A percentile compares a stretch with the other conserved stretches of the same genome.
Evolutionary conservation across 2,888 invertebrate genomes (phyloP).

Genomic region (Harpagoxenus sublaevis): DNA sequence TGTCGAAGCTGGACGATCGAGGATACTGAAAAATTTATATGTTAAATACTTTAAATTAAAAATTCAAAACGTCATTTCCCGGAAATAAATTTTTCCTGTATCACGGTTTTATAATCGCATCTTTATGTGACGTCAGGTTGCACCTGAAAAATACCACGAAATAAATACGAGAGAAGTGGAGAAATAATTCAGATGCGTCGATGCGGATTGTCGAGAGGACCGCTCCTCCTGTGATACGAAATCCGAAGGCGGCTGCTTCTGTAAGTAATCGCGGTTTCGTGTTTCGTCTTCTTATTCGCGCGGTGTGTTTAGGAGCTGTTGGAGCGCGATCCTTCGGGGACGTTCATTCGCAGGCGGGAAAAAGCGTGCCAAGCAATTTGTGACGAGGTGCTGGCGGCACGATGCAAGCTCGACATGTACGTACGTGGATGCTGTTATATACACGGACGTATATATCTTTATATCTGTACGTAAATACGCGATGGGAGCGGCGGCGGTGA

Average conservation of each 20-base stretch:
- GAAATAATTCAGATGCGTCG: neutral
- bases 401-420: conserved; percentile 54
- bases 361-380: conserved; percentile 82
- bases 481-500: conserved; percentile 42
- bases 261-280: conserved; percentile 54
- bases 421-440: conserved; percentile 46
- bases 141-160: neutral
- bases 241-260: conserved; percentile 5
- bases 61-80: neutral
- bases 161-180: neutral
- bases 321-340: conserved; percentile 79
- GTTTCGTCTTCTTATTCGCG: conserved; percentile 62
- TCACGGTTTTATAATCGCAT: neutral
- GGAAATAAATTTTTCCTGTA: neutral
- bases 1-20: neutral
- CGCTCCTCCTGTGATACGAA: neutral
- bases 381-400: conserved; percentile 78
- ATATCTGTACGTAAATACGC: conserved; percentile 71
- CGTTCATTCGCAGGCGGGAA: conserved; percentile 74
- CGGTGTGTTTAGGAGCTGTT: conserved; percentile 81
- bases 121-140: neutral
- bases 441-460: conserved; percentile 68
- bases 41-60: neutral
- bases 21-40: neutral
- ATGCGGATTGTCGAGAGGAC: neutral